Percentiles rank a stretch among this genome's conserved stretches.
phyloP scores from a whole-genome alignment of 2,888 invertebrate species.

The Apotomis capreana region DNA sequence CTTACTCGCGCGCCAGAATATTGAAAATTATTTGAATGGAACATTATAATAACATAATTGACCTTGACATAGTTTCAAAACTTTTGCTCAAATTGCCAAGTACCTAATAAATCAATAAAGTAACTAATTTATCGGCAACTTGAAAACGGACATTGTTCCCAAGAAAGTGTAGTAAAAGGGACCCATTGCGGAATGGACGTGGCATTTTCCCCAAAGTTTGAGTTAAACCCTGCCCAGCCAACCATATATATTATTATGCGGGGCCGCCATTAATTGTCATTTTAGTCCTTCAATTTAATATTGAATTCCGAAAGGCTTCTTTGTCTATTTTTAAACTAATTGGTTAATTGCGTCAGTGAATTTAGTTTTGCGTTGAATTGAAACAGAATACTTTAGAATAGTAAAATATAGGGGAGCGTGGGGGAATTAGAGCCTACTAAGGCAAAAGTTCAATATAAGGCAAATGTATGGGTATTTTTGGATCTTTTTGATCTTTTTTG shows the following conservation, averaged over 20 bases:
- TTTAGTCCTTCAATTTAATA: constrained; percentile 27
- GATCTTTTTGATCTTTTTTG: too few relatives aligned
- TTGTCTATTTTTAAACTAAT: background rate
- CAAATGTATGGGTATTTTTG: too few relatives aligned
- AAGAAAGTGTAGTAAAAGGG: constrained; percentile 32
- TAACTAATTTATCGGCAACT: constrained; percentile 24
- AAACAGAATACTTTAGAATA: too few relatives aligned
- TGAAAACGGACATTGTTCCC: constrained; percentile 23
- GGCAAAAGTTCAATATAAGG: too few relatives aligned
- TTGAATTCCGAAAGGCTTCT: constrained; percentile 1
- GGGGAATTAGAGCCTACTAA: too few relatives aligned
- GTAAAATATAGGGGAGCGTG: too few relatives aligned
- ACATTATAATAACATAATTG: too few relatives aligned
- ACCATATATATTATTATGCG: constrained; percentile 33
- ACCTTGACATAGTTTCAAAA: too few relatives aligned
- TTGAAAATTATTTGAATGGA: too few relatives aligned
- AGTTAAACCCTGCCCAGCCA: constrained; percentile 23
- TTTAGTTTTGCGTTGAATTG: background rate
- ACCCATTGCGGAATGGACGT: constrained; percentile 9
- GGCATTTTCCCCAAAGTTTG: constrained; percentile 19
- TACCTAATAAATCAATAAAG: constrained; percentile 22
- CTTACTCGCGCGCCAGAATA: too few relatives aligned
- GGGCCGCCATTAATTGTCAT: constrained; percentile 25
- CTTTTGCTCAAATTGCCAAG: background rate
- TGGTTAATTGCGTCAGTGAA: background rate